These are phyloP conservation scores for Mus minutoides DNA, from an alignment of 2,797 vertebrate species.

Conservation along the genomic window DNA sequence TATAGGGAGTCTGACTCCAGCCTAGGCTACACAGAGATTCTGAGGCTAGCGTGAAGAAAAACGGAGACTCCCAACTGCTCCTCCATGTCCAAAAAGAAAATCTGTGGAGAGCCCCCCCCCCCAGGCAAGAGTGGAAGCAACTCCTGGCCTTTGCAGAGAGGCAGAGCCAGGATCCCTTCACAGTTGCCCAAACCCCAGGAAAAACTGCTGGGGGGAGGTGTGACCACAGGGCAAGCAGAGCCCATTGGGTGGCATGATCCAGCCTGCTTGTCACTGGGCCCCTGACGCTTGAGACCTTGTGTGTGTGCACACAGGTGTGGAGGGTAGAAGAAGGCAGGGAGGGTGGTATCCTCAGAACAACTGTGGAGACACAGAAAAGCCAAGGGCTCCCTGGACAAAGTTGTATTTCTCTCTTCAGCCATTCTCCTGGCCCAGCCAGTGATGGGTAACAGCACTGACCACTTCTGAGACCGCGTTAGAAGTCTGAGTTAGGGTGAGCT, in stretches of 20 bases:
- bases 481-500: not conserved
- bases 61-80: not conserved
- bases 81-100: not conserved
- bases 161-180: not conserved
- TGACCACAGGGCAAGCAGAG: not conserved
- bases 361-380: not conserved
- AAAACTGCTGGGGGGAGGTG: not conserved
- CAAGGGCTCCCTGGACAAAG: not conserved
- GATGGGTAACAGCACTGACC: not conserved
- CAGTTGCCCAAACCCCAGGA: not conserved
- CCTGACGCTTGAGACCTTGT: too few relatives aligned
- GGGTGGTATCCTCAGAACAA: not conserved
- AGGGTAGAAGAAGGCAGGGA: too few relatives aligned
- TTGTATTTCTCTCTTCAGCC: not conserved
- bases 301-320: too few relatives aligned
- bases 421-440: not conserved
- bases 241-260: not conserved
- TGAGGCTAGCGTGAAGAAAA: not conserved
- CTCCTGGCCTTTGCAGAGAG: not conserved
- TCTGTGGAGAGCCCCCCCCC: not conserved
- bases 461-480: not conserved
- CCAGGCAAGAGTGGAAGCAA: not conserved
- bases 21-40: not conserved
- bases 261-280: not conserved
- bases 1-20: not conserved